phyloP scores from a whole-genome alignment of 2,113 vertebrate genomes.

The Emydocephalus ijimae region DNA sequence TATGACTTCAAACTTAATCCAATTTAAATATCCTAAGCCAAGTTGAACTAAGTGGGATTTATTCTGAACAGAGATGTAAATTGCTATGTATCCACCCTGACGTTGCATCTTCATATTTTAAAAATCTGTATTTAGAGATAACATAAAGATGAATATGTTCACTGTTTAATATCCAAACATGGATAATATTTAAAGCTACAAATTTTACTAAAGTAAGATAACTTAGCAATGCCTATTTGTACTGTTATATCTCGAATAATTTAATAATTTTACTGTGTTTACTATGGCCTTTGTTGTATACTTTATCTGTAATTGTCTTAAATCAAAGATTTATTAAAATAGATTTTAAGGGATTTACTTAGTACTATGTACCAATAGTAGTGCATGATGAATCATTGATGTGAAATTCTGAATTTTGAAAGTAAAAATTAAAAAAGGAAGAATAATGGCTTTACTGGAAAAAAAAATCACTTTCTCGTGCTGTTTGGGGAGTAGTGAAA shows the following conservation, averaged over 20 bases:
- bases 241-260: neutral
- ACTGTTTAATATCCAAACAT: neutral
- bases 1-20: neutral
- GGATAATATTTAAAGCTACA: neutral
- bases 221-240: neutral
- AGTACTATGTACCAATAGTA: neutral
- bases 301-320: neutral
- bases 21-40: neutral
- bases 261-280: neutral
- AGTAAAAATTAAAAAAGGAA: constrained; percentile 31
- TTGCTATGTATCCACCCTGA: neutral
- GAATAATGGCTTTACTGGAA: constrained; percentile 23
- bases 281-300: constrained; percentile 2
- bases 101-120: neutral
- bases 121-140: neutral
- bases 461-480: constrained; percentile 3
- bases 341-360: constrained; percentile 7
- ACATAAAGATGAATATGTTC: neutral
- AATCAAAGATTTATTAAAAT: neutral
- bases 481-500: constrained; percentile 22
- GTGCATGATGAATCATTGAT: constrained; percentile 32
- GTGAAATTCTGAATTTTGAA: constrained; percentile 39
- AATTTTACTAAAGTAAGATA: neutral
- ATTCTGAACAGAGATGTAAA: neutral
- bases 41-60: neutral